Evolutionary conservation across 2,797 vertebrate genomes (phyloP), one percentile per base, ranked within the genome.

Genomic region (Lates japonicus): DNA sequence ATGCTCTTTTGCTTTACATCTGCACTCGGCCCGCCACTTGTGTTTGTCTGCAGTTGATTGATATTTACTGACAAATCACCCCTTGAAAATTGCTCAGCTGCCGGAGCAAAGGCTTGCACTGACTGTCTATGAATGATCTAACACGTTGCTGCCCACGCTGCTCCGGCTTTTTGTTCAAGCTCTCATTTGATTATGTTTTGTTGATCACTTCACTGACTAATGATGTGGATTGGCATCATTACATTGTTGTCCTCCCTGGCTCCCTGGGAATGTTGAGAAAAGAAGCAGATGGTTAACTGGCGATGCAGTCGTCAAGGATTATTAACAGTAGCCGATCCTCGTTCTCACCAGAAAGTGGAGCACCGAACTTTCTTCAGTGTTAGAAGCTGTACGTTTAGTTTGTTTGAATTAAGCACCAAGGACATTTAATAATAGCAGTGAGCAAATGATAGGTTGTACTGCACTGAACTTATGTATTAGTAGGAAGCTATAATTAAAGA

Each of bases 1-100:
- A 83, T 70, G 82, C 82, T 88, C 82, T 72, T 83, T 82, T 75
- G 80, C 83, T 82, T 90, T 88, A 80, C 82, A 86, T 85, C 82
- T 85, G 82, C 67, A 61, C 59, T 66, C 52, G 1, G 52, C 58
- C 67, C 54, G 11, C 72, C 70, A 51, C 75, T 89, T 60, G 63
- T 80, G 76, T 91, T 90, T 86, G 63, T 90, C 83, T 68, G 73
- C 64, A 8, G 88, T 80, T 87, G 90, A 91, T 87, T 90, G 88
- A 92, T 93, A 83, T 85, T 86, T 86, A 82, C 85, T 93, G 89
- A 92, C 88, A 91, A 90, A 84, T 79, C 61, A 59, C 31, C 71
- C 62, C 48, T 79, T 14, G 1, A 48, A 83, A 29, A 81, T 25
- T 14, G 33, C 61, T 80, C 70, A 39, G 67, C 72, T 10, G 55